Base-by-base conservation (phyloP, 1,140 invertebrate species). In the Asobara japonica region DNA sequence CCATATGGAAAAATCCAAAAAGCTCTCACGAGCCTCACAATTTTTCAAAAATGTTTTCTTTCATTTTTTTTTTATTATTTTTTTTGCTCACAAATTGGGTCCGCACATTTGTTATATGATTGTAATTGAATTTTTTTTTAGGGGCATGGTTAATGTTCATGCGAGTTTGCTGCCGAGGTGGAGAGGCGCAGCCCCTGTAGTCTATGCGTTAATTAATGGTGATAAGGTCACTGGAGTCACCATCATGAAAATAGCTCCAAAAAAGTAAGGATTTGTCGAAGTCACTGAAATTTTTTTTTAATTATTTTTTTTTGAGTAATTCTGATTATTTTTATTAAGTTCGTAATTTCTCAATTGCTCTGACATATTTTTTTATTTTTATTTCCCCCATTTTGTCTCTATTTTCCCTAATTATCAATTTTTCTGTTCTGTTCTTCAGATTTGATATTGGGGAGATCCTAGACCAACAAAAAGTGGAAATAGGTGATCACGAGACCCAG, bases 141-240 rank as follows among this genome's bases (percentile, higher is more conserved):
- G 95, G 84, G 97, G 97, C 13, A 95, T 97, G 88, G 87, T 97
- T 38, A 97, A 97, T 89, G 92, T 98, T 0, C 97, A 99, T 87
- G 94, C 92, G 10, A 97, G 96, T 86, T 82, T 99, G 31, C 83
- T 99, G 76, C 97, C 97, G 27, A 89, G 94, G 73, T 99, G 96
- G 95, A 88, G 97, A 84, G 97, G 97, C 31, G 95, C 97, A 48
- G 92, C 95, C 10, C 96, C 96, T 3, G 92, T 98, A 56, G 89
- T 93, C 74, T 90, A 96, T 86, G 90, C 95, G n/a, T 87, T 97
- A 66, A 90, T 95, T 68, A 92, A 94, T 88, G 95, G 94, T 27
- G 97, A 99, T 82, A 77, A 82, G 25, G 85, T 89, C 66, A 96
- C 96, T 22, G 97, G 97, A 36, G 89, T 98, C 29, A 93, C 95